A percentile compares a stretch with the other conserved stretches of the same genome.
phyloP scores from a whole-genome alignment of 2,113 vertebrate genomes.

The Crocuta crocuta region DNA sequence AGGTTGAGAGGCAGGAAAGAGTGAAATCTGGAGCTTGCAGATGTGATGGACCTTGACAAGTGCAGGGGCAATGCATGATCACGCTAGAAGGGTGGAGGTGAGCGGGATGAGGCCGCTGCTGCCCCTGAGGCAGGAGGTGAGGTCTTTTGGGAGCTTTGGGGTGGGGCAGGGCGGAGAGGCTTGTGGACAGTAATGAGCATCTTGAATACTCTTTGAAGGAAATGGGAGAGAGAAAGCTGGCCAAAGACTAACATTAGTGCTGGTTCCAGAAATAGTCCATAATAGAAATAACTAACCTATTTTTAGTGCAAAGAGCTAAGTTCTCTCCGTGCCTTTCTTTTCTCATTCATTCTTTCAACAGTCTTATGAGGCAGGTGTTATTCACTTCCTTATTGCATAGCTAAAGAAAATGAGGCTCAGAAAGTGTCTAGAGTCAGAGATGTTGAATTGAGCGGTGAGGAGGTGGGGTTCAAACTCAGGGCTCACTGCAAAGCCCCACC shows the following conservation, averaged over 20 bases:
- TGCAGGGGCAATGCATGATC: fast-evolving
- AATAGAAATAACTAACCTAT: not conserved
- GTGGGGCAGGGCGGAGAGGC: not conserved
- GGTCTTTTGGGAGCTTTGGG: not conserved
- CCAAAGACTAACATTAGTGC: not conserved
- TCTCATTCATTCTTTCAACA: not conserved
- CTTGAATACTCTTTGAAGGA: not conserved
- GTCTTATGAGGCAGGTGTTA: not conserved
- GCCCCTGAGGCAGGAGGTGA: not conserved
- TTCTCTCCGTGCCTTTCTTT: not conserved
- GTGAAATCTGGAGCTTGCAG: not conserved
- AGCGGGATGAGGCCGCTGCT: not conserved
- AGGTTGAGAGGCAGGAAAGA: not conserved
- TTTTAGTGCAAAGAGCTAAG: not conserved
- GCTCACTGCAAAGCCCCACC: not conserved
- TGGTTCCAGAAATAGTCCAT: not conserved
- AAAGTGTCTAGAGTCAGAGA: not conserved
- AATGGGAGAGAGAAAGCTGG: not conserved
- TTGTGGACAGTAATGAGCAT: fast-evolving
- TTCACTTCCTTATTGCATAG: not conserved
- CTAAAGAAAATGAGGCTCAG: not conserved
- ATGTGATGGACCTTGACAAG: not conserved
- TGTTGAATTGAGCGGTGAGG: not conserved
- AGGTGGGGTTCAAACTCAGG: not conserved
- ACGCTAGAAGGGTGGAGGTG: not conserved